phyloP scores from a whole-genome alignment of 2,113 vertebrate species.

The Toxotes jaculatrix region DNA sequence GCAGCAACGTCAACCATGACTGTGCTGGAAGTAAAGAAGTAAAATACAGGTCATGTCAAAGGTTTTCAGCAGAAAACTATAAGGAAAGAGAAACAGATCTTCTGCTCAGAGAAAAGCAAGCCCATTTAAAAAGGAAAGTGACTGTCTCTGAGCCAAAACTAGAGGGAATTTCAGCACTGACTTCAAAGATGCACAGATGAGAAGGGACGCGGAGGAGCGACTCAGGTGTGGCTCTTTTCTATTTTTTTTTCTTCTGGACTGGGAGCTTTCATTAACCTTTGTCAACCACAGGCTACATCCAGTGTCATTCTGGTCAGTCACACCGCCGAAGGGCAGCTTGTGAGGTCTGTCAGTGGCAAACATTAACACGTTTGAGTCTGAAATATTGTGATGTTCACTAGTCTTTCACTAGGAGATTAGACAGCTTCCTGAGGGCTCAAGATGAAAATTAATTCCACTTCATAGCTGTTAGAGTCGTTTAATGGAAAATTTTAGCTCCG shows the following conservation, averaged over 20 bases:
- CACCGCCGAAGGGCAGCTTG: slow-evolving; percentile 4
- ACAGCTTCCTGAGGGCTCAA: not conserved
- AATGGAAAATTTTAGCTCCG: not conserved
- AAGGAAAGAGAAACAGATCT: not conserved
- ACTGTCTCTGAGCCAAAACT: slow-evolving; percentile 10
- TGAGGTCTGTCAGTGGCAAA: slow-evolving; percentile 4
- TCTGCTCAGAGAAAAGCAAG: not conserved
- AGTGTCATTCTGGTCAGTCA: slow-evolving; percentile 3
- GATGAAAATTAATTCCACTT: not conserved
- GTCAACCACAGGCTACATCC: not conserved
- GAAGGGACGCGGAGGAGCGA: slow-evolving; percentile 1
- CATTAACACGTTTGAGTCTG: not conserved
- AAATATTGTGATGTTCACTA: not conserved
- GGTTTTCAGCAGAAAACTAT: not conserved
- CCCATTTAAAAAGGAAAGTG: not conserved
- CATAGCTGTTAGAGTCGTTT: not conserved
- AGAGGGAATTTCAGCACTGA: slow-evolving; percentile 6
- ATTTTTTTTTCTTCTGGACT: slow-evolving; percentile 1
- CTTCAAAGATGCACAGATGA: slow-evolving; percentile 6
- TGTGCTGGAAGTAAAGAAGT: not conserved
- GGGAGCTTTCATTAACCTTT: slow-evolving; percentile 22
- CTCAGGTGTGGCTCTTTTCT: not conserved
- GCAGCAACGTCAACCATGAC: not conserved
- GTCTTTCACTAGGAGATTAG: not conserved
- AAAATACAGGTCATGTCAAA: not conserved